Evolutionary conservation across 2,113 vertebrate genomes (phyloP).

Genomic region (Chascanopsetta lugubris): DNA sequence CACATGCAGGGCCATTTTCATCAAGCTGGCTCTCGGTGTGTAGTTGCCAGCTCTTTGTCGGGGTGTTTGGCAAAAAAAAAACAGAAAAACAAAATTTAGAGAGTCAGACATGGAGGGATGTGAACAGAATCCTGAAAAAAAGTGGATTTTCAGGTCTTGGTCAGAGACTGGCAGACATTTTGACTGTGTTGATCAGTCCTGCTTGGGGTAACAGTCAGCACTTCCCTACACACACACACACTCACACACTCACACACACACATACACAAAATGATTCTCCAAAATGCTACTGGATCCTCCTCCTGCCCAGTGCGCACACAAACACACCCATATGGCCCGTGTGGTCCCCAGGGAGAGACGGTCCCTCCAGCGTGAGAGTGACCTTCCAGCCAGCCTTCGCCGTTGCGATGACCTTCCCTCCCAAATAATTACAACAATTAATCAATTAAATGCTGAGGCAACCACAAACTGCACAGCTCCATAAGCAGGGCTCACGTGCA

Average conservation of each 20-base stretch:
- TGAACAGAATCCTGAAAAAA: slow-evolving; percentile 53
- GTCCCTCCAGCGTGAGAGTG: slow-evolving; percentile 71
- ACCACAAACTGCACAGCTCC: slow-evolving; percentile 69
- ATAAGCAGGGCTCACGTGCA: slow-evolving; percentile 59
- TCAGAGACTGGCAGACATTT: slow-evolving; percentile 50
- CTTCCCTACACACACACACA: slow-evolving; percentile 20
- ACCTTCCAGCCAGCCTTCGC: slow-evolving; percentile 72
- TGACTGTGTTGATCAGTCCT: slow-evolving; percentile 48
- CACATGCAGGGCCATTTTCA: slow-evolving; percentile 60
- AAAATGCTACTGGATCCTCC: slow-evolving; percentile 33
- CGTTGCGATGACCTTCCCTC: slow-evolving; percentile 76
- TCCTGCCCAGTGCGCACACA: slow-evolving; percentile 22
- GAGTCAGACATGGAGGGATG: slow-evolving; percentile 62
- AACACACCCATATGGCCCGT: slow-evolving; percentile 56
- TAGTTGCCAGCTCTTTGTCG: slow-evolving; percentile 77
- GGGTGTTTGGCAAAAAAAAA: slow-evolving; percentile 67
- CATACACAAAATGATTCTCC: slow-evolving; percentile 16
- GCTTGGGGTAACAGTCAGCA: slow-evolving; percentile 44
- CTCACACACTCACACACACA: slow-evolving; percentile 9
- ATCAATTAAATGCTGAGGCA: slow-evolving; percentile 83
- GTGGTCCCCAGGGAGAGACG: slow-evolving; percentile 51
- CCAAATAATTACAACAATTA: slow-evolving; percentile 83
- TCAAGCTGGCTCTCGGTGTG: slow-evolving; percentile 72
- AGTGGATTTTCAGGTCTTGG: slow-evolving; percentile 55
- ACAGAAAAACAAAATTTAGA: slow-evolving; percentile 50